These are phyloP conservation scores for Idaea straminata DNA, from an alignment of 2,888 invertebrate species.

Conservation along the genomic window DNA sequence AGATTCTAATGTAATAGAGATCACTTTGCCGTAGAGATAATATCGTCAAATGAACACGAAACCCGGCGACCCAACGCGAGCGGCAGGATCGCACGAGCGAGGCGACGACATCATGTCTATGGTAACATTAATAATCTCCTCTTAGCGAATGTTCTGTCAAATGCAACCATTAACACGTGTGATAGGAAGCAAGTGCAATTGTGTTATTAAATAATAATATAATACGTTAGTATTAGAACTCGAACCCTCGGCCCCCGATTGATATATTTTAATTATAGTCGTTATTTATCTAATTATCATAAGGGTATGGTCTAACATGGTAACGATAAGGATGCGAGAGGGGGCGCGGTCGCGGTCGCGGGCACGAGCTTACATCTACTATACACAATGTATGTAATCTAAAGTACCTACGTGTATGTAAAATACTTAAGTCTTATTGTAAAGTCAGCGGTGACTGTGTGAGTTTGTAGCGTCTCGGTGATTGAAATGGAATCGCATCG, in stretches of 20 bases:
- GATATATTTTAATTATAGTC: conserved; percentile 19
- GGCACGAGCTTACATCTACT: conserved; percentile 18
- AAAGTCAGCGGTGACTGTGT: neutral
- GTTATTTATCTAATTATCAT: conserved; percentile 27
- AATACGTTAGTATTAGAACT: neutral
- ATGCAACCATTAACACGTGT: conserved; percentile 6
- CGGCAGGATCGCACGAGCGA: too few relatives aligned
- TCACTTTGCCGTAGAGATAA: neutral
- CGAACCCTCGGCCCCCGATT: neutral
- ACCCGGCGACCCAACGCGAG: too few relatives aligned
- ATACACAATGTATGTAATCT: conserved; percentile 44
- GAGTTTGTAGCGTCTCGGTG: conserved; percentile 40
- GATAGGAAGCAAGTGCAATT: conserved; percentile 31
- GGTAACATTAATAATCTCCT: neutral
- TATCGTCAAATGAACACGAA: too few relatives aligned
- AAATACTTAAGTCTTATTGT: conserved; percentile 52
- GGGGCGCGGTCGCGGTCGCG: conserved; percentile 21
- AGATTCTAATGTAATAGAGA: neutral
- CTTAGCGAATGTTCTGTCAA: conserved; percentile 12
- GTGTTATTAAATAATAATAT: conserved; percentile 18
- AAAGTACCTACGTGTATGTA: conserved; percentile 33
- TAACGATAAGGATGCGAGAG: neutral
- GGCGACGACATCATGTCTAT: too few relatives aligned
- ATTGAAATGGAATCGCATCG: conserved; percentile 11
- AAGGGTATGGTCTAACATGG: conserved; percentile 20